Percentiles rank a stretch among this genome's conserved stretches.
These are phyloP conservation scores for Dynastes tityus DNA, from an alignment of 2,888 invertebrate species.

Conservation along the genomic window DNA sequence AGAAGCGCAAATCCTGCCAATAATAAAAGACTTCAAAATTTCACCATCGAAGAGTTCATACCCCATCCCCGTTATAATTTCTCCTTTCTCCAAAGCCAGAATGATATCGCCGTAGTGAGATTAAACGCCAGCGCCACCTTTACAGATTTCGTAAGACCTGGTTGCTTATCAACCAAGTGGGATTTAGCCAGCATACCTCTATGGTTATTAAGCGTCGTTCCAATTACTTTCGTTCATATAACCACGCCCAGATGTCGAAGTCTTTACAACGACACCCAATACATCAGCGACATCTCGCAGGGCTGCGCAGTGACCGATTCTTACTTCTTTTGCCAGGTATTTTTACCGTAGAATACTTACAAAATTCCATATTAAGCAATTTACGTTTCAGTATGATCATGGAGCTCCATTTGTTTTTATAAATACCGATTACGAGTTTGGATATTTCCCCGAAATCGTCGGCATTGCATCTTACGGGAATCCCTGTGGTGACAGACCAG, in stretches of 20 bases:
- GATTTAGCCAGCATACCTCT: conserved; percentile 7
- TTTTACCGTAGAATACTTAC: background rate
- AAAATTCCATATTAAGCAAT: too few relatives aligned
- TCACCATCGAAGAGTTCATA: conserved; percentile 1
- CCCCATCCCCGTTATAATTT: background rate
- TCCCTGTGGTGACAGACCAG: conserved; percentile 14
- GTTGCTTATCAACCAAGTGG: background rate
- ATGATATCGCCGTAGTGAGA: conserved; percentile 24
- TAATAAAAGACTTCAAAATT: background rate
- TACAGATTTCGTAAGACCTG: background rate
- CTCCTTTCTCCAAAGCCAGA: background rate
- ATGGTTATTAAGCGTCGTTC: conserved; percentile 3
- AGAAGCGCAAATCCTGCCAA: background rate
- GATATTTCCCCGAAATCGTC: conserved; percentile 17
- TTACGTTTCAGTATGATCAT: conserved; percentile 7
- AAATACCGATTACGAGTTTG: conserved; percentile 12
- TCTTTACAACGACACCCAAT: background rate
- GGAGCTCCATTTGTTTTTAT: conserved; percentile 15
- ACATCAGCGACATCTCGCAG: conserved; percentile 19
- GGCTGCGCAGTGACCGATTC: conserved; percentile 18
- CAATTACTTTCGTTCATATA: conserved; percentile 8
- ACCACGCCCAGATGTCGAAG: background rate
- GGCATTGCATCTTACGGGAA: conserved; percentile 26
- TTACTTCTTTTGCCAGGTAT: conserved; percentile 11
- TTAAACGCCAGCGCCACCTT: conserved; percentile 2